These are phyloP conservation scores for Sarcophaga subvicina DNA, from an alignment of 2,888 invertebrate species.

Conservation along the genomic window DNA sequence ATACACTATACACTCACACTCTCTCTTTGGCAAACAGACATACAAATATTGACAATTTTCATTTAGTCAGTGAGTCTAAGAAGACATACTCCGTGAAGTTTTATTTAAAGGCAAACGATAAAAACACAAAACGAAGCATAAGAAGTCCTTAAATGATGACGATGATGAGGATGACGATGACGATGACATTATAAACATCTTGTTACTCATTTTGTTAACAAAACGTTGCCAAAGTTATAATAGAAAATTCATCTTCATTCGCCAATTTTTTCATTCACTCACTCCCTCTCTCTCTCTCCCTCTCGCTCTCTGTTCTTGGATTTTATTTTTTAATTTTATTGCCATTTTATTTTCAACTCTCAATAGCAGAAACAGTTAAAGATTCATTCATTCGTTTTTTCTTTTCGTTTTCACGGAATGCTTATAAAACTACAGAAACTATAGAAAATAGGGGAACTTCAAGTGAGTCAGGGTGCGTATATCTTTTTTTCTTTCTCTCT, in stretches of 20 bases:
- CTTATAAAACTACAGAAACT: not conserved
- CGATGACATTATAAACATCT: constrained; percentile 66
- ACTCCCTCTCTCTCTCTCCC: not conserved
- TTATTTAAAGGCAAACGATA: not conserved
- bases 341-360: constrained; percentile 35
- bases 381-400: not conserved
- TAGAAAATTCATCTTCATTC: constrained; percentile 5
- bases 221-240: constrained; percentile 44
- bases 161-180: constrained; percentile 51
- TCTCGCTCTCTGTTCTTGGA: not conserved
- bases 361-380: constrained; percentile 56
- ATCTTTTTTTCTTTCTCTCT: not conserved
- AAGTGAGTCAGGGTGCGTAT: not conserved
- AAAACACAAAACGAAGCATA: constrained; percentile 49
- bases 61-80: constrained; percentile 49
- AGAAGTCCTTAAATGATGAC: not conserved
- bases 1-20: constrained; percentile 22
- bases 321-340: constrained; percentile 20
- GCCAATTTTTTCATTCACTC: not conserved
- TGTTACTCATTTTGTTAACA: constrained; percentile 60
- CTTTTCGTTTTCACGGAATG: not conserved
- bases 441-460: not conserved
- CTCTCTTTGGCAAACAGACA: constrained; percentile 41
- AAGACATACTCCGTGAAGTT: not conserved
- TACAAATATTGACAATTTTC: constrained; percentile 64